These are phyloP conservation scores for Channa striata DNA, from an alignment of 2,797 vertebrate species.

Conservation along the genomic window DNA sequence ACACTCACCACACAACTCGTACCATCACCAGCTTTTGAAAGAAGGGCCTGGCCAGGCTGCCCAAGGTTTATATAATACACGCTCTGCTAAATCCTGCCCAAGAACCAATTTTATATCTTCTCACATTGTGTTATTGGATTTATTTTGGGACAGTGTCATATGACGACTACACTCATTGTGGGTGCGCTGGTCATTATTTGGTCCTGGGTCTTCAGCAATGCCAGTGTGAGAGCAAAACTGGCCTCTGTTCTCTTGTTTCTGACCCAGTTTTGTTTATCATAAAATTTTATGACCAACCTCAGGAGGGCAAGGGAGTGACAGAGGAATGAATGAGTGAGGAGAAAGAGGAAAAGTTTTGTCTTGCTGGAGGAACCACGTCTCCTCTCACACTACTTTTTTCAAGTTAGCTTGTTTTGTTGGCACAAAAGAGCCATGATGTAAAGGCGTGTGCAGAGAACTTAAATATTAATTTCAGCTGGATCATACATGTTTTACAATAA, in stretches of 20 bases:
- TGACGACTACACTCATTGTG: constrained; percentile 57
- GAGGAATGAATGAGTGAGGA: constrained; percentile 56
- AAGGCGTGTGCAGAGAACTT: constrained; percentile 1
- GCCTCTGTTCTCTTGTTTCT: constrained; percentile 69
- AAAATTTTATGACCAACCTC: constrained; percentile 79
- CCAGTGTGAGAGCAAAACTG: constrained; percentile 55
- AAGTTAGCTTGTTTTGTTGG: neutral
- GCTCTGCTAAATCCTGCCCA: constrained; percentile 38
- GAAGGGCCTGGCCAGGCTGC: constrained; percentile 33
- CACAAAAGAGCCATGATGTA: neutral
- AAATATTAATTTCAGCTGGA: neutral
- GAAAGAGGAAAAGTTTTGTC: constrained; percentile 48
- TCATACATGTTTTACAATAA: neutral
- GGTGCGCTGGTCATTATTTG: constrained; percentile 59
- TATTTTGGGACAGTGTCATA: constrained; percentile 49
- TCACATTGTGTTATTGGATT: constrained; percentile 29
- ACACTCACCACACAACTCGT: constrained; percentile 39
- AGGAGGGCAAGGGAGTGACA: constrained; percentile 55
- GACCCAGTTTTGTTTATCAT: constrained; percentile 80
- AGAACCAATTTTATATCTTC: constrained; percentile 36
- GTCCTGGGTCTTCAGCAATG: constrained; percentile 53
- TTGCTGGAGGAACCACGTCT: constrained; percentile 38
- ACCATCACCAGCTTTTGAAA: constrained; percentile 58
- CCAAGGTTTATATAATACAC: constrained; percentile 18
- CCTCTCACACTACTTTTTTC: constrained; percentile 3